These are phyloP conservation scores for Takifugu rubripes DNA, from an alignment of 2,797 vertebrate genomes.

Conservation along the genomic window DNA sequence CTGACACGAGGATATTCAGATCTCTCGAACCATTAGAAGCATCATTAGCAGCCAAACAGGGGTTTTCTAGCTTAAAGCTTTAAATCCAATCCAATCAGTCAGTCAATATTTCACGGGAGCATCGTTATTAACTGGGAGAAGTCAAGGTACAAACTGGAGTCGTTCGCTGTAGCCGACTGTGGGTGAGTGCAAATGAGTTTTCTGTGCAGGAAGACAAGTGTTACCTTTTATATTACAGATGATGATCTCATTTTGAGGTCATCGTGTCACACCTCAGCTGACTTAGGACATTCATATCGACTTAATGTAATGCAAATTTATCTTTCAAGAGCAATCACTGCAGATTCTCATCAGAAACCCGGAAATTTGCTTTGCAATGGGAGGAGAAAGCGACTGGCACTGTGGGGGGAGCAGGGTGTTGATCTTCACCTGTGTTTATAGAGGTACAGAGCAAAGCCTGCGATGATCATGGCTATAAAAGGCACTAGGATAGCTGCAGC, in stretches of 20 bases:
- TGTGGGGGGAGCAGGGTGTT: background rate
- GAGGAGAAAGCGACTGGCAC: background rate
- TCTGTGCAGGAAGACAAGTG: background rate
- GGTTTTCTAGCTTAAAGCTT: background rate
- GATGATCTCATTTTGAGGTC: constrained; percentile 4
- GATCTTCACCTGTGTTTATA: constrained; percentile 94
- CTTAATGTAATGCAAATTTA: constrained; percentile 5
- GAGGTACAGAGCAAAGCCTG: constrained; percentile 98
- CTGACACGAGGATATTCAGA: too few relatives aligned
- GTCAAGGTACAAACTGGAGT: background rate
- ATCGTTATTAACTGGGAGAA: too few relatives aligned
- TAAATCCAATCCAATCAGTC: background rate
- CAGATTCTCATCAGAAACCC: background rate
- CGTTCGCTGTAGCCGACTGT: background rate
- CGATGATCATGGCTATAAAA: constrained; percentile 99
- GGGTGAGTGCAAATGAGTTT: constrained; percentile 4
- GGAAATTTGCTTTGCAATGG: background rate
- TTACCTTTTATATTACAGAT: constrained; percentile 5
- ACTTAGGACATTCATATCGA: constrained; percentile 5
- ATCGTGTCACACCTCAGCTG: background rate
- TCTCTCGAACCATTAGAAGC: too few relatives aligned
- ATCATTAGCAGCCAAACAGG: background rate
- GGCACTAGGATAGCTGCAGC: constrained; percentile 98
- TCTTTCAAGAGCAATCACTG: background rate
- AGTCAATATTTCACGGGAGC: too few relatives aligned